Base-by-base conservation (phyloP, 2,888 invertebrate genomes). In the Notocelia uddmanniana region DNA sequence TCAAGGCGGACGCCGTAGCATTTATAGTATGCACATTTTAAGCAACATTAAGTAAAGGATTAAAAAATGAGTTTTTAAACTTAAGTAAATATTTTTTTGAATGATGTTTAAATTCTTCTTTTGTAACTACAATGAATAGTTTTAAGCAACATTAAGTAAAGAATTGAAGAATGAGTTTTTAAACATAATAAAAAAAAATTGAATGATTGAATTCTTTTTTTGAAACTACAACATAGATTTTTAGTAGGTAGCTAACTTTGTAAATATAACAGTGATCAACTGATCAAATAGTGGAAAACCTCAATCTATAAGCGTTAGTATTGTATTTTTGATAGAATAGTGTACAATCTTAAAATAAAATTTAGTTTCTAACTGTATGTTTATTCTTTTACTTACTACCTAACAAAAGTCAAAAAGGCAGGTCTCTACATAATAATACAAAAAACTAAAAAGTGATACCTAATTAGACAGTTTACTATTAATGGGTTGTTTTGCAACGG, bases 311-410 rank as follows among this genome's bases (percentile, higher is more conserved):
- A 26, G 18, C 10, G n/a, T 59, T 23, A 15, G 8, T 18, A 62
- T 31, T 34, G 34, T 15, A 19, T 34, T 63, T 50, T 50, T 34
- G 6, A 63, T 50, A 26, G 18, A 58, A n/a, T 15, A 6, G 19
- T 60, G 26, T 19, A 19, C 18, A 57, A 45, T 23, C 19, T 26
- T 57, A 3, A 31, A 66, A 67, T 67, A 48, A 50, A 57, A 57
- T 31, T 13, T 26, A 57, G 57, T 67, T 26, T 41, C 21, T 9
- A 21, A 59, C n/a, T 23, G 23, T n/a, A 34, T 1, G 10, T 23
- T 23, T 41, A 8, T 58, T 6, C n/a, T 59, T 59, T 59, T 15
- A 26, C 2, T 31, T 31, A 31, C 0, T 1, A 2, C 5, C 8
- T 31, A 31, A 5, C 31, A 31, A 6, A 31, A 31, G 8, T 1